Conservation (phyloP, 2,113 vertebrate genomes). For the Suricata suricatta region DNA sequence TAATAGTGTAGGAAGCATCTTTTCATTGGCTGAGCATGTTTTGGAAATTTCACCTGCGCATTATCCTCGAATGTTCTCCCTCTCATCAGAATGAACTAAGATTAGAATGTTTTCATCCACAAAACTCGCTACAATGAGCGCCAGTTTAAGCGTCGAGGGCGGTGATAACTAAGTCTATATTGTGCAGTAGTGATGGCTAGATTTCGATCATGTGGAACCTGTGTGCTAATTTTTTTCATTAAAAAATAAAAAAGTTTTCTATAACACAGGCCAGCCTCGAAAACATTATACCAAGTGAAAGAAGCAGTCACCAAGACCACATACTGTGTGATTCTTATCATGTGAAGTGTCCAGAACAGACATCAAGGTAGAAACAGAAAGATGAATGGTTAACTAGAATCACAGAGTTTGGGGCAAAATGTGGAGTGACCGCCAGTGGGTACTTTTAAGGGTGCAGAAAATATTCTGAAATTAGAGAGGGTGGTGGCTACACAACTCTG, state of each 20-base stretch:
- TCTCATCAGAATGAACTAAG: neutral
- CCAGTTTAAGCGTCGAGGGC: neutral
- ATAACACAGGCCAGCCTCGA: neutral
- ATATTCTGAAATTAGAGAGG: neutral
- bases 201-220: neutral
- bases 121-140: neutral
- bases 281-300: neutral
- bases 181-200: neutral
- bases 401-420: too few species aligned
- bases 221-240: neutral
- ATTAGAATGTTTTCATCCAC: neutral
- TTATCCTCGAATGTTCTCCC: neutral
- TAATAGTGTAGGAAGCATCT: neutral
- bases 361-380: neutral
- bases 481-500: neutral
- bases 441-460: neutral
- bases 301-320: neutral
- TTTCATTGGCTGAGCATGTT: neutral
- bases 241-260: neutral
- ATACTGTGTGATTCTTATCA: neutral
- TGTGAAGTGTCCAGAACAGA: fast-evolving
- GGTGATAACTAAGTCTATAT: neutral
- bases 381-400: fast-evolving
- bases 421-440: neutral
- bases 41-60: neutral